phyloP scores from a whole-genome alignment of 1,140 invertebrate genomes.

The Helicorthomorpha holstii region DNA sequence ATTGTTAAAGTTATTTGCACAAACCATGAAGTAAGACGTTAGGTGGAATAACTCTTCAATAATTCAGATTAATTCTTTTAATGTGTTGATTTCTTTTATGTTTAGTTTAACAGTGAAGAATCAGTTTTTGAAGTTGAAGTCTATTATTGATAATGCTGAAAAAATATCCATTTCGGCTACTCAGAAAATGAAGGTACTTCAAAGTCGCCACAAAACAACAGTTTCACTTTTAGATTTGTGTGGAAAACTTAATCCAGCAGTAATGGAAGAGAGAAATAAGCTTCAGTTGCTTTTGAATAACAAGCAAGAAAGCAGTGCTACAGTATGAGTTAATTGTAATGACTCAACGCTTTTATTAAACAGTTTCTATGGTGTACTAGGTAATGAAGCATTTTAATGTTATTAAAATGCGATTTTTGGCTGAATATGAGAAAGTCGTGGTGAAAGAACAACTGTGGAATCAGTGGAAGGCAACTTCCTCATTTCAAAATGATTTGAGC shows the following conservation, averaged over 20 bases:
- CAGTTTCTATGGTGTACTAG: neutral
- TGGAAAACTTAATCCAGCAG: neutral
- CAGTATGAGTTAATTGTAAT: neutral
- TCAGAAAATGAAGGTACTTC: neutral
- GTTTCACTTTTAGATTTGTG: neutral
- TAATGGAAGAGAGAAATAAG: constrained; percentile 12
- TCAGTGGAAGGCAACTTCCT: neutral
- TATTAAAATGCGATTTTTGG: neutral
- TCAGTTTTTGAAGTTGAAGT: neutral
- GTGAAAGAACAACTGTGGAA: constrained; percentile 5
- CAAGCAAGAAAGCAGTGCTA: constrained; percentile 4
- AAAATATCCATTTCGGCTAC: neutral
- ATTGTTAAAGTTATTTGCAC: neutral
- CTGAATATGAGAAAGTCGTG: neutral
- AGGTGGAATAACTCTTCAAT: neutral
- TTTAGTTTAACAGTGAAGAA: neutral
- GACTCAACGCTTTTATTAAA: neutral
- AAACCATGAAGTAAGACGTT: neutral
- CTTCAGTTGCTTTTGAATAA: constrained; percentile 9
- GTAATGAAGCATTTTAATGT: constrained; percentile 4
- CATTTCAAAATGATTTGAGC: neutral
- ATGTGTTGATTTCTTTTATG: neutral
- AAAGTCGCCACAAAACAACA: neutral
- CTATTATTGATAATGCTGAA: neutral
- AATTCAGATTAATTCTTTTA: neutral